Conservation (phyloP, 2,797 vertebrate species). For the Phrynocephalus vlangalii region DNA sequence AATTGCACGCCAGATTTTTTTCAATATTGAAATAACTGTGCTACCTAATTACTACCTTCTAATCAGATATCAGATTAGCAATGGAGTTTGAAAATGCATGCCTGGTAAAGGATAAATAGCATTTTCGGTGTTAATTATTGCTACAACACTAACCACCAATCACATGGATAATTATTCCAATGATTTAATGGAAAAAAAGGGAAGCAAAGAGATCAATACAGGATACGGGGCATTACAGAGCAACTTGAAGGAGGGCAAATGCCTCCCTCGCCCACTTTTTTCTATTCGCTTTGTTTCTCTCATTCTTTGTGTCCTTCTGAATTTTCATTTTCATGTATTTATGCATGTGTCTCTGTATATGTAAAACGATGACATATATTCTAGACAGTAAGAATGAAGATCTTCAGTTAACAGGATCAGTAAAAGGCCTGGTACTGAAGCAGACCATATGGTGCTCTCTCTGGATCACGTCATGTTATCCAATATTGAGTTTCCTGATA, state of each 20-base stretch:
- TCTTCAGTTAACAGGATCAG: not conserved
- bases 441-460: not conserved
- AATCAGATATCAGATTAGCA: not conserved
- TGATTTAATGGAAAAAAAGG: not conserved
- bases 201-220: not conserved
- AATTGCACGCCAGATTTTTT: not conserved
- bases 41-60: not conserved
- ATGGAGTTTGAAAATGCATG: not conserved
- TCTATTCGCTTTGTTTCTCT: not conserved
- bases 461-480: not conserved
- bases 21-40: not conserved
- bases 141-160: not conserved
- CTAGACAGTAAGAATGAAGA: not conserved
- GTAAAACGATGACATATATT: not conserved
- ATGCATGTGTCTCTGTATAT: not conserved
- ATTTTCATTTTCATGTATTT: not conserved
- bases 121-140: not conserved
- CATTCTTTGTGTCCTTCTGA: not conserved
- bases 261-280: not conserved
- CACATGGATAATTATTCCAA: not conserved
- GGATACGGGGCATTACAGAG: not conserved
- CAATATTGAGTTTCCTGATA: not conserved
- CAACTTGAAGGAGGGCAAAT: not conserved
- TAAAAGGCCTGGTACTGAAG: not conserved
- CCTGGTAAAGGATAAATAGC: not conserved